A percentile compares a stretch with the other conserved stretches of the same genome.
Conservation (phyloP, 2,888 invertebrate species). For the Hyposoter dolosus region DNA sequence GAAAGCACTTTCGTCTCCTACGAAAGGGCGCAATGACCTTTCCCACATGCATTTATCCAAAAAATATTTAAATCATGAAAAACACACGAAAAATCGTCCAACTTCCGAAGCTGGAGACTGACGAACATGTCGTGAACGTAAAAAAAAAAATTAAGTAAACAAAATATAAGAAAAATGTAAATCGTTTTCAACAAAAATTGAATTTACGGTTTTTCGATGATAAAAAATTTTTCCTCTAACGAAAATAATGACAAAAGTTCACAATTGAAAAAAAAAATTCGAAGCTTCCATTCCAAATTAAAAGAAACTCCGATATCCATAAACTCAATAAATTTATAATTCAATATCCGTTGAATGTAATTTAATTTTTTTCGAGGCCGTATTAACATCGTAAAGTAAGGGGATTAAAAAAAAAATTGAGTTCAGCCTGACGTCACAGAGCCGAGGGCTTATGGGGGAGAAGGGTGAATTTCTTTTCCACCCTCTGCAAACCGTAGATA, state of each 20-base stretch:
- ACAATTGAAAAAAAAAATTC: not conserved
- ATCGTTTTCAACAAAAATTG: not conserved
- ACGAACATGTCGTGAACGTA: not conserved
- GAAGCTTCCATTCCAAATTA: not conserved
- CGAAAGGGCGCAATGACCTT: conserved; percentile 62
- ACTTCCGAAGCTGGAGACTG: not conserved
- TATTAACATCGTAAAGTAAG: conserved; percentile 32
- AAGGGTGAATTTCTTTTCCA: conserved; percentile 30
- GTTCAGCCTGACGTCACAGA: conserved; percentile 50
- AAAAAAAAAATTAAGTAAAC: not conserved
- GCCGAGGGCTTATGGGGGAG: conserved; percentile 21
- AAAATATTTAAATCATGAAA: not conserved
- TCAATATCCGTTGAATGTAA: conserved; percentile 22
- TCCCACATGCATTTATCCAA: not conserved
- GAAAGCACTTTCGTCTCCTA: conserved; percentile 12
- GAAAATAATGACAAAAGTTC: not conserved
- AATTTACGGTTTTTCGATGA: not conserved
- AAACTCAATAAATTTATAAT: conserved; percentile 37
- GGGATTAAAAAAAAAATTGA: conserved; percentile 27
- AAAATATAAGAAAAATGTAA: not conserved
- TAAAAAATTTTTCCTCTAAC: not conserved
- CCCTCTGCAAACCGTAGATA: conserved; percentile 45
- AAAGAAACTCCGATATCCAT: conserved; percentile 29
- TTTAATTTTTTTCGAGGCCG: conserved; percentile 24
- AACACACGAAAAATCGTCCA: not conserved